Evolutionary conservation across 2,113 vertebrate genomes (phyloP), one percentile per base, ranked within the genome.

Genomic region (Tachysurus vachellii): DNA sequence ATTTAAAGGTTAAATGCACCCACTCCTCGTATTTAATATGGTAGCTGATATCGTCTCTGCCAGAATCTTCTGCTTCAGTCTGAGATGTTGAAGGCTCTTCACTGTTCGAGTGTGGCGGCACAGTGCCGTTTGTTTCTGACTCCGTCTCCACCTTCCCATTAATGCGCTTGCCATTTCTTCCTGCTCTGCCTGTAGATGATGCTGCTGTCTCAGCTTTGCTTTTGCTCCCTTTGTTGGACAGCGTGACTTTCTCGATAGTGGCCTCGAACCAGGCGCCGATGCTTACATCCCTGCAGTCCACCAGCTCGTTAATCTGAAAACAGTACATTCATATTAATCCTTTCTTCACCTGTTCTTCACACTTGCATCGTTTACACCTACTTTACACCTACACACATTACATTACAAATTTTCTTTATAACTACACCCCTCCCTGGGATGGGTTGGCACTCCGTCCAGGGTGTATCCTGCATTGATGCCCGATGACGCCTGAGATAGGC

Each of bases 21-120:
- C 98, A 99, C 98, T 99, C 98, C 89, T 99, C 98, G 2, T 99
- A 99, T 96, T 98, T 97, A 95, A 99, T 99, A 96, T 96, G 97
- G 95, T 99, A 99, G 93, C 96, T 92, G 93, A 96, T 92, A 88
- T 97, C 96, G 93, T 98, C 96, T 91, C 93, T 92, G 92, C 88
- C 91, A 92, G 96, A 93, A 92, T 95, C 91, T 92, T 92, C 96
- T 93, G 91, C 96, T 93, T 97, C 96, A 86, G 95, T 97, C 84
- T 96, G 96, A 95, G 98, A 99, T 80, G 97, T 98, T 86, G 98
- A 98, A 89, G 97, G 96, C 86, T 93, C 94, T 89, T 92, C 94
- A 68, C 88, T 96, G 94, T 98, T 97, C 5, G 70, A 90, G 88
- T 84, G 88, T 91, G 89, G 14, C 16, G 57, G 47, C 36, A 62